Evolutionary conservation across 2,888 invertebrate genomes (phyloP).

Genomic region (Creontiades dilutus): DNA sequence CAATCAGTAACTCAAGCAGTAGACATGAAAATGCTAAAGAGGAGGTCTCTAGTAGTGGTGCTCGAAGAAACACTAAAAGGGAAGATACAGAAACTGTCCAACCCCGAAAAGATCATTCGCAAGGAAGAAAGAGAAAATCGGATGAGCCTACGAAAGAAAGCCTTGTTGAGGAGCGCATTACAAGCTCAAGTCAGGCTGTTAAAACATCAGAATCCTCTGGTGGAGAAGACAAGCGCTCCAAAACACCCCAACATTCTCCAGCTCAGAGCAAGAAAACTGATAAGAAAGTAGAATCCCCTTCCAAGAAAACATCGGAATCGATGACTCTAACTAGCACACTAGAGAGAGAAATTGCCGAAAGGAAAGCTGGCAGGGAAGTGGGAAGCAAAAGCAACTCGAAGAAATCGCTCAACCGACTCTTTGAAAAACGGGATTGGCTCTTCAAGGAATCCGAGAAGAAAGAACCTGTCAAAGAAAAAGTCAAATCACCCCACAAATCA

Average conservation of each 20-base stretch:
- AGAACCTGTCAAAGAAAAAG: conserved; percentile 67
- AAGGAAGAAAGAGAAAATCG: conserved; percentile 79
- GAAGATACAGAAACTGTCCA: conserved; percentile 70
- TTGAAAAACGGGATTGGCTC: conserved; percentile 80
- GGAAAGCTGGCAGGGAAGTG: conserved; percentile 78
- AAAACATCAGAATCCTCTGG: conserved; percentile 46
- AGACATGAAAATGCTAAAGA: conserved; percentile 76
- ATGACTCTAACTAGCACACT: conserved; percentile 76
- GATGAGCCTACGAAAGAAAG: conserved; percentile 76
- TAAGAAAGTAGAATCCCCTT: conserved; percentile 79
- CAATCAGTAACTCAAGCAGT: conserved; percentile 61
- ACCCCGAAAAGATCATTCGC: conserved; percentile 70
- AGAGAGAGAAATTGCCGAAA: conserved; percentile 79
- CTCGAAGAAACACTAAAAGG: conserved; percentile 73
- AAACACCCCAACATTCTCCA: conserved; percentile 76
- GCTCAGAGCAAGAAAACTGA: conserved; percentile 79
- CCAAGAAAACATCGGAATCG: conserved; percentile 74
- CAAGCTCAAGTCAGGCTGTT: conserved; percentile 68
- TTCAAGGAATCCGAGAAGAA: conserved; percentile 73
- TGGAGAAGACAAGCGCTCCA: conserved; percentile 26
- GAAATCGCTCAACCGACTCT: conserved; percentile 81
- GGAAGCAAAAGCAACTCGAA: conserved; percentile 79
- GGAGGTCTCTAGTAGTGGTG: conserved; percentile 68
- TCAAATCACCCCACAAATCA: conserved; percentile 64
- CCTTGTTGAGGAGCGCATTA: conserved; percentile 71